Percentiles rank a stretch among this genome's conserved stretches.
Evolutionary conservation across 2,113 vertebrate genomes (phyloP).

Genomic region (Saiga tatarica): DNA sequence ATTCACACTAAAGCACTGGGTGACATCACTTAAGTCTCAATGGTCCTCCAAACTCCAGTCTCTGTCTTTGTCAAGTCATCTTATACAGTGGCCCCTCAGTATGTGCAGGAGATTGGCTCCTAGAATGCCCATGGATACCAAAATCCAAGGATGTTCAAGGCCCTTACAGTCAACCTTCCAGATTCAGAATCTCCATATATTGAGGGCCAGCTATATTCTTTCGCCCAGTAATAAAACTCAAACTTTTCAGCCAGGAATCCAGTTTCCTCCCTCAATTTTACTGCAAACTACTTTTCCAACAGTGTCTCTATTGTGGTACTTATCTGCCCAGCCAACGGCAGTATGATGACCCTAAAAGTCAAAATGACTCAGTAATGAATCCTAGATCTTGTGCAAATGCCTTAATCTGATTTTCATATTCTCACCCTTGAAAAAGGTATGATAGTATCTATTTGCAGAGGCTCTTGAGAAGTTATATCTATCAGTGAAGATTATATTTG

Average conservation of each 20-base stretch:
- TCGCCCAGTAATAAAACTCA: background rate
- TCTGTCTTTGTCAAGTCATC: background rate
- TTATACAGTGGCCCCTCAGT: background rate
- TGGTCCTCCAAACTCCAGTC: background rate
- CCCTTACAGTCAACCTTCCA: background rate
- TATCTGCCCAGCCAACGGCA: background rate
- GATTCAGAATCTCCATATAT: background rate
- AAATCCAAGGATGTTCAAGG: background rate
- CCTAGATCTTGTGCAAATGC: background rate
- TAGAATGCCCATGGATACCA: background rate
- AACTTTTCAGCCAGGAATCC: background rate
- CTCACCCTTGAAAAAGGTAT: background rate
- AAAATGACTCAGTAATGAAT: conserved; percentile 15
- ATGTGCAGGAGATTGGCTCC: background rate
- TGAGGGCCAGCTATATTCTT: background rate
- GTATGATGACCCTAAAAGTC: background rate
- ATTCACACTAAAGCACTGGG: background rate
- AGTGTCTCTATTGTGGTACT: background rate
- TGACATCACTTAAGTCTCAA: background rate
- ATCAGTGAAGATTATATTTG: background rate
- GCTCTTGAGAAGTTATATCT: background rate
- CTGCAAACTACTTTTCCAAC: background rate
- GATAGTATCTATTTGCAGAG: background rate
- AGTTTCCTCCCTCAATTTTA: background rate
- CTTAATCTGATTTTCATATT: conserved; percentile 21